phyloP scores from a whole-genome alignment of 2,797 vertebrate genomes.

The Gadopsis marmoratus region DNA sequence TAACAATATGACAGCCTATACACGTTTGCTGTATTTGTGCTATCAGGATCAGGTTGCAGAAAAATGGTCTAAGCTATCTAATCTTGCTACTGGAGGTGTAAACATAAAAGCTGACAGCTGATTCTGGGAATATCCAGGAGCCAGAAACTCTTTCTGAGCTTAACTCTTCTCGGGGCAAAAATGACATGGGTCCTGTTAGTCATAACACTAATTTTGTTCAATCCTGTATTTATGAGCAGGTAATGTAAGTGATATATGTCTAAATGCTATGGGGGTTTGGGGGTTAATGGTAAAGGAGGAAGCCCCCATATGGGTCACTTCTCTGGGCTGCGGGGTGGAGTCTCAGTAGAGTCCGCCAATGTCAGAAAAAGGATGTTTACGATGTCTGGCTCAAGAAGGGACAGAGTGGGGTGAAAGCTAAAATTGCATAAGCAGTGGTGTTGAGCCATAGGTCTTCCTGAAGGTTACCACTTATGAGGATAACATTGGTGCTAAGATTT shows the following conservation, averaged over 20 bases:
- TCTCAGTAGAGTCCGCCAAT: conserved; percentile 13
- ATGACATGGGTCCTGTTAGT: background rate
- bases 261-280: conserved; percentile 34
- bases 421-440: conserved; percentile 21
- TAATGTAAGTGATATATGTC: conserved; percentile 24
- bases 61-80: background rate
- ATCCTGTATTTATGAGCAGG: conserved; percentile 44
- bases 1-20: background rate
- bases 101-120: conserved; percentile 10
- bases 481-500: conserved; percentile 17
- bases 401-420: conserved; percentile 37
- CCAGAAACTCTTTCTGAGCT: background rate
- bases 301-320: conserved; percentile 20
- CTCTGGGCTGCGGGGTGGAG: conserved; percentile 39
- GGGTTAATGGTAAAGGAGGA: conserved; percentile 30
- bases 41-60: background rate
- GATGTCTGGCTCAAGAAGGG: conserved; percentile 47
- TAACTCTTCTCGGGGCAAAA: background rate
- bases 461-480: conserved; percentile 4
- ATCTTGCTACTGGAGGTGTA: conserved; percentile 1
- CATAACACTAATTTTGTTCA: conserved; percentile 14
- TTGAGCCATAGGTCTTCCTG: conserved; percentile 32
- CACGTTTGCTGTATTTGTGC: background rate
- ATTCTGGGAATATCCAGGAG: conserved; percentile 7
- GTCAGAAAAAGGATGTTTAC: conserved; percentile 53